Base-by-base conservation (phyloP, 1,140 invertebrate species). In the Trachymyrmex septentrionalis region DNA sequence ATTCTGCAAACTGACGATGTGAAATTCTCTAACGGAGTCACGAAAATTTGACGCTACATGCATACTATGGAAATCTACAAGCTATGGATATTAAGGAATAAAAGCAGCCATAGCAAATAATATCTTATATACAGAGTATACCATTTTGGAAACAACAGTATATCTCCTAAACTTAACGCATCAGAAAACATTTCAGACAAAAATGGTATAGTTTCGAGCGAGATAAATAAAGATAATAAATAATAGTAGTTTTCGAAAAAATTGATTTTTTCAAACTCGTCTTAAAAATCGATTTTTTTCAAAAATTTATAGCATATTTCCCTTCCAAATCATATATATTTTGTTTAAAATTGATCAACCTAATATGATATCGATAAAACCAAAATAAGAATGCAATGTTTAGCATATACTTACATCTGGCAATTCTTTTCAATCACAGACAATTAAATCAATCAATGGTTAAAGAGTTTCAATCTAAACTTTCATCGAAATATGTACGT, bases 1-100 rank as follows among this genome's bases (percentile, higher is more conserved):
- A 59, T 71, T 71, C 66, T 30, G 48, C 78, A 81, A 81, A 81
- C 53, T 81, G 78, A 81, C 78, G 66, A 71, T 71, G 64, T 57
- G 64, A 81, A 57, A 81, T 71, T 71, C 53, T 57, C 34, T 19
- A 71, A 50, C 34, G 34, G 64, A 81, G 30, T 66, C 30, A 69
- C 64, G 64, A 61, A 71, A 81, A 71, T 71, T 81, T 81, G 66
- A 44, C 34, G 64, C 30, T 21, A 55, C 63, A 44, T 16, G 44
- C 59, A 55, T 69, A 38, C 50, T n/a, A 64, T 27, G n/a, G 44
- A 24, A 78, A 78, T 19, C 30, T 72, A 34, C 53, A 19, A 34
- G 34, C 7, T 72, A 24, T 38, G 53, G 38, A 48, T 59, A 61
- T 82, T 44, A 73, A 38, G 14, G 34, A 48, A 34, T 84, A n/a